Evolutionary conservation across 2,797 vertebrate species (phyloP).

Genomic region (Sternarchorhynchus goeldii): DNA sequence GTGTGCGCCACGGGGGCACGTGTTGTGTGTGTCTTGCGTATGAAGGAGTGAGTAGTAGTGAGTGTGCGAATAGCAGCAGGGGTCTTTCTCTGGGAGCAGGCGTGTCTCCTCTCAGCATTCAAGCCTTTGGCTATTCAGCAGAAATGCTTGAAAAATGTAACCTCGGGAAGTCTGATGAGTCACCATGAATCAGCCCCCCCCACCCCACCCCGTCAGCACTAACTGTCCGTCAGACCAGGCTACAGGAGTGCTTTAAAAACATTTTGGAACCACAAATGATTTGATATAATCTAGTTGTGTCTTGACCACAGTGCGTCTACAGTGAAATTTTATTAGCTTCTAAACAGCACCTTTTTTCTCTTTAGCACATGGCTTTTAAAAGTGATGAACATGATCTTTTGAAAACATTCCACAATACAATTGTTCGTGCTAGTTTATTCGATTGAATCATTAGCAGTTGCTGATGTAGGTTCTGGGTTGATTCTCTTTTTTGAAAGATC

Average conservation of each 20-base stretch:
- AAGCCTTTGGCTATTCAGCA: constrained; percentile 45
- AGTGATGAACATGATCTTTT: not conserved
- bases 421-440: not conserved
- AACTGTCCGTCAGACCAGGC: not conserved
- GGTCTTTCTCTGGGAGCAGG: constrained; percentile 1
- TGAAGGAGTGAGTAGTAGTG: not conserved
- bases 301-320: no score
- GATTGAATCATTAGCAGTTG: constrained; percentile 10
- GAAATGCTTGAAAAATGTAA: constrained; percentile 40
- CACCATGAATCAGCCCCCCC: constrained; percentile 32
- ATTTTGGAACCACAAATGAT: not conserved
- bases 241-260: constrained; percentile 10
- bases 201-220: not conserved
- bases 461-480: not conserved
- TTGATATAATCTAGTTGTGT: no score
- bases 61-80: not conserved
- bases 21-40: not conserved
- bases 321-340: no score
- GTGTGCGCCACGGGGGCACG: not conserved
- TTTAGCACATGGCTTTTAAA: not conserved
- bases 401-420: not conserved
- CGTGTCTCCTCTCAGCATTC: constrained; percentile 24
- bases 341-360: no score
- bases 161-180: constrained; percentile 37
- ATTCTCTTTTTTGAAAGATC: constrained; percentile 2